Base-by-base conservation (phyloP, 1,140 invertebrate genomes). In the Diprion similis region DNA sequence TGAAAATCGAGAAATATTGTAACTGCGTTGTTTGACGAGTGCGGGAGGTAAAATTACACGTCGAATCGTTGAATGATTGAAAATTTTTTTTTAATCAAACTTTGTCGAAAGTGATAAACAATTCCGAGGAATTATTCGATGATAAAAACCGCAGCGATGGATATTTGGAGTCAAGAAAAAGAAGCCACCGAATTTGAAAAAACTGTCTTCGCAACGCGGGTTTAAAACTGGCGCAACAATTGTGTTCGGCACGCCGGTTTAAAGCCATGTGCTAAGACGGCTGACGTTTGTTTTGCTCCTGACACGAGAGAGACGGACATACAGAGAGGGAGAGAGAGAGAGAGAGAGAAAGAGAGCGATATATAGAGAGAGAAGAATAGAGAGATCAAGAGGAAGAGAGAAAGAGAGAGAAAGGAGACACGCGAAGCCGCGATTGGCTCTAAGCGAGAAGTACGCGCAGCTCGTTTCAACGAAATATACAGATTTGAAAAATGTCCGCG, bases 401-500 rank as follows among this genome's bases (percentile, higher is more conserved):
- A 46, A 17, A 47, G 18, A 71, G 69, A 15, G 46, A 71, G 13
- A 46, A 13, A 69, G 4, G 51, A 59, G 51, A 4, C 11, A 15
- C n/a, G 24, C 24, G 24, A 37, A 37, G 24, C 24, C 24, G 24
- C 24, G 51, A 59, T 59, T 59, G 51, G 59, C 59, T 71, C 37
- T 13, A 64, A 48, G 64, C 37, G 45, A 45, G 69, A 70, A 72
- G 13, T 59, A 68, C 48, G 59, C 45, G 65, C 74, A n/a, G 24
- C 46, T 24, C 75, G 73, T 59, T 76, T 73, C 66, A 72, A 51
- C 77, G 73, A 87, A 87, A 82, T 59, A 13, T 59, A 37, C 1
- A 1, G 24, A 37, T 37, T 37, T 37, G n/a, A 59, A 59, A 59
- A 59, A 90, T 90, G 90, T 89, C 89, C 78, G 89, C 89, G 71